These are phyloP conservation scores for Arizona elegans DNA, from an alignment of 2,113 vertebrate genomes.

Conservation along the genomic window DNA sequence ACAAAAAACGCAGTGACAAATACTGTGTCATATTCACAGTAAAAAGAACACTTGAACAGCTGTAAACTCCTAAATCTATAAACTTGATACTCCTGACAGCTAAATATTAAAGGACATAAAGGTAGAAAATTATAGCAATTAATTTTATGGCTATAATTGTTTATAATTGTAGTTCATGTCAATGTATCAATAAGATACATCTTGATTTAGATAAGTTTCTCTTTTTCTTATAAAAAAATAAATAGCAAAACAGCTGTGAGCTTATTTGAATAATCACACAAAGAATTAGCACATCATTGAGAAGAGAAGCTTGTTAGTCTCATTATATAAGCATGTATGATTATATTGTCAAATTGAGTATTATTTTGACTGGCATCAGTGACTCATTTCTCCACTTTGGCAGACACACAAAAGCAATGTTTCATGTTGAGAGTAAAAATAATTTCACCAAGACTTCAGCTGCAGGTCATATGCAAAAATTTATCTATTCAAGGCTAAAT, in stretches of 20 bases:
- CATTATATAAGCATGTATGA: slow-evolving; percentile 49
- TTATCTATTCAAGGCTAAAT: background rate
- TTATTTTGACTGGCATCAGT: slow-evolving; percentile 38
- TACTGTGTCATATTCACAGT: background rate
- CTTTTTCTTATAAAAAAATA: slow-evolving; percentile 28
- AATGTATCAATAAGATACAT: slow-evolving; percentile 14
- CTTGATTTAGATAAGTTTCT: slow-evolving; percentile 33
- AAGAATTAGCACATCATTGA: slow-evolving; percentile 33
- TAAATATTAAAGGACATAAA: background rate
- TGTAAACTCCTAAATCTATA: background rate
- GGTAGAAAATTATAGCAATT: background rate
- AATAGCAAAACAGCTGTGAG: slow-evolving; percentile 28
- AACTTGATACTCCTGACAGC: background rate
- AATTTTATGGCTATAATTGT: background rate
- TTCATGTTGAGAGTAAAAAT: slow-evolving; percentile 8
- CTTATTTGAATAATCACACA: slow-evolving; percentile 39
- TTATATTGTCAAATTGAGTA: slow-evolving; percentile 42
- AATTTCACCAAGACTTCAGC: background rate
- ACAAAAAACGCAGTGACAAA: background rate
- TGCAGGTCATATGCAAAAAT: background rate
- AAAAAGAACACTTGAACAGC: background rate
- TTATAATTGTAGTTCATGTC: background rate
- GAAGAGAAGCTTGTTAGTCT: slow-evolving; percentile 38
- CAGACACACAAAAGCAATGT: slow-evolving; percentile 1
- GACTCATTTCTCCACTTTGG: slow-evolving; percentile 13